Percentiles rank a stretch among this genome's conserved stretches.
Conservation (phyloP, 2,113 vertebrate species). For the Phocoena sinus region DNA sequence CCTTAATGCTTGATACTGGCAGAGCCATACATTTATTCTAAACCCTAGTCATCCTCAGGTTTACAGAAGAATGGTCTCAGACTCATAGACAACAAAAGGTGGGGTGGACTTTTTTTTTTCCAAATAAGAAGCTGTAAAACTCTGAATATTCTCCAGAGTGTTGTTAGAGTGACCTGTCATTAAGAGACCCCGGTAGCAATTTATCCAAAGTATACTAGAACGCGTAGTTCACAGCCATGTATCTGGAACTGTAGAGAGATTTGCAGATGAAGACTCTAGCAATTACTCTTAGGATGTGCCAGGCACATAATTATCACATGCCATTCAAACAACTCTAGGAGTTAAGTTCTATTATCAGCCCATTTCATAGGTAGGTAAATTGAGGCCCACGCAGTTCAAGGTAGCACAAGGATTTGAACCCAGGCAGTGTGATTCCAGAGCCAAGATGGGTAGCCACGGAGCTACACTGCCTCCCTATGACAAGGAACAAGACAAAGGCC, state of each 20-base stretch:
- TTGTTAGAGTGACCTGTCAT: not conserved
- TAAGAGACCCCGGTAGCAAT: not conserved
- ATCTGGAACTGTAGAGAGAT: not conserved
- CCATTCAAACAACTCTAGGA: not conserved
- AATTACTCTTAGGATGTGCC: not conserved
- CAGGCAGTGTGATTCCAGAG: not conserved
- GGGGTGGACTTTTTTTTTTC: not conserved
- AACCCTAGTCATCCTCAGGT: not conserved
- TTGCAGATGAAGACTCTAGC: not conserved
- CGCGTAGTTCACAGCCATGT: not conserved
- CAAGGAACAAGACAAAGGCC: not conserved
- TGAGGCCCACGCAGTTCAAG: not conserved
- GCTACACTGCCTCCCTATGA: not conserved
- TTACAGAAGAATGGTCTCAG: not conserved
- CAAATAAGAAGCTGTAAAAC: not conserved
- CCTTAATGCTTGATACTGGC: not conserved
- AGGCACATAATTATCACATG: not conserved
- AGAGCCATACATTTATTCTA: not conserved
- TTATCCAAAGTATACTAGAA: not conserved
- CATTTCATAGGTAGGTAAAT: not conserved
- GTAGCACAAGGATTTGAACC: not conserved
- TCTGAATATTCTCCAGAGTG: not conserved
- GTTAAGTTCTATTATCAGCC: not conserved
- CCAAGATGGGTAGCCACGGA: fast-evolving
- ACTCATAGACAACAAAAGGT: not conserved